Evolutionary conservation across 2,888 invertebrate genomes (phyloP), one percentile per base, ranked within the genome.

Genomic region (Troides oblongomaculatus): DNA sequence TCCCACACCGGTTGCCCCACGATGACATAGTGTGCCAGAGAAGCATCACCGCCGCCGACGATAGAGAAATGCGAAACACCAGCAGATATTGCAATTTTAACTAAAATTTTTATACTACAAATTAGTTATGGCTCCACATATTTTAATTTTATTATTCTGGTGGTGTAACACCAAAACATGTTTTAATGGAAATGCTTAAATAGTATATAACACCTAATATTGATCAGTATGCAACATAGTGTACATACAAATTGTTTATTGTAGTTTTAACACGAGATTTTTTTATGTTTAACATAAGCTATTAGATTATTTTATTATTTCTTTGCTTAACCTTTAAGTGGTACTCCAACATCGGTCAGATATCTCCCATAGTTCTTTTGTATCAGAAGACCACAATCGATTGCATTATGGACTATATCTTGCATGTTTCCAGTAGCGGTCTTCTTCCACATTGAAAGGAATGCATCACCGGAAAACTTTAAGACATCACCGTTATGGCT

Each of bases 381-480:
- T 75, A 95, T 95, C 25, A 93, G 88, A 10, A 95, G 88, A 0
- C 95, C 95, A 64, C 95, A 95, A 75, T 95, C 95, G n/a, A 95
- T 92, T 0, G 95, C 95, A 62, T 93, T 93, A 70, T 94, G 93
- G 0, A 95, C 94, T 1, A 94, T 89, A 73, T 95, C 94, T 62
- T 93, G 91, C 93, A 95, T 94, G 0, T 93, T 87, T 56, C 90
- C 79, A 53, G 87, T 89, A 0, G 90, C 81, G 0, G 89, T 86
- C 43, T 93, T 91, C 80, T 95, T 95, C 95, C 95, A 95, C 89
- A 95, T 93, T 0, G 94, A 94, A 1, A 95, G 86, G 78, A 95
- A 94, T 3, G 95, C 95, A 74, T 95, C 95, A 2, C 93, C 95
- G 14, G 95, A 94, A 79, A 95, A 95, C 81, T 95, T 95, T 0